These are phyloP conservation scores for Eretmochelys imbricata DNA, from an alignment of 2,113 vertebrate genomes.

Conservation along the genomic window DNA sequence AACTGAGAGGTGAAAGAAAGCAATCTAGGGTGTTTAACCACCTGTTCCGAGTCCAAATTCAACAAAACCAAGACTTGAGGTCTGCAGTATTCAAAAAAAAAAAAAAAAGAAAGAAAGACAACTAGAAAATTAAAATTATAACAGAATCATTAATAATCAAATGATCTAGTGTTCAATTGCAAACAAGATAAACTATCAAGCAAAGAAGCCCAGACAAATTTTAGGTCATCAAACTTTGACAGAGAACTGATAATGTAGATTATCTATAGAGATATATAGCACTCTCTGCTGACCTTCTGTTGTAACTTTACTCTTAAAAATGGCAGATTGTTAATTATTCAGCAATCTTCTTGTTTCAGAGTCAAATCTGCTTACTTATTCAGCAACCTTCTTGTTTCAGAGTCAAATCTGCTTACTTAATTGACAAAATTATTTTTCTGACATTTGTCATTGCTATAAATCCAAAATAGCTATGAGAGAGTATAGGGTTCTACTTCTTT, in stretches of 20 bases:
- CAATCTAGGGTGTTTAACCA: conserved; percentile 91
- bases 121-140: background rate
- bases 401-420: background rate
- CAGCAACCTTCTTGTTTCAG: background rate
- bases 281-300: background rate
- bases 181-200: background rate
- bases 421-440: background rate
- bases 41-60: conserved; percentile 87
- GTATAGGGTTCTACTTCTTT: background rate
- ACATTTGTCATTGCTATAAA: background rate
- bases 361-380: background rate
- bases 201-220: background rate
- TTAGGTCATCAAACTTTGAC: background rate
- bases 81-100: conserved; percentile 67
- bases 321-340: background rate
- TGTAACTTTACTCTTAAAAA: background rate
- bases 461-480: background rate
- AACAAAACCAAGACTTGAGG: conserved; percentile 94
- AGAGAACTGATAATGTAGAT: background rate
- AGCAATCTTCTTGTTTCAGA: background rate
- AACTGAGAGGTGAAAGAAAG: conserved; percentile 93
- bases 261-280: background rate
- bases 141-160: background rate
- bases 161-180: background rate
- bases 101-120: background rate